Evolutionary conservation across 2,888 invertebrate genomes (phyloP), one percentile per base, ranked within the genome.

Genomic region (Lithophane leautieri): DNA sequence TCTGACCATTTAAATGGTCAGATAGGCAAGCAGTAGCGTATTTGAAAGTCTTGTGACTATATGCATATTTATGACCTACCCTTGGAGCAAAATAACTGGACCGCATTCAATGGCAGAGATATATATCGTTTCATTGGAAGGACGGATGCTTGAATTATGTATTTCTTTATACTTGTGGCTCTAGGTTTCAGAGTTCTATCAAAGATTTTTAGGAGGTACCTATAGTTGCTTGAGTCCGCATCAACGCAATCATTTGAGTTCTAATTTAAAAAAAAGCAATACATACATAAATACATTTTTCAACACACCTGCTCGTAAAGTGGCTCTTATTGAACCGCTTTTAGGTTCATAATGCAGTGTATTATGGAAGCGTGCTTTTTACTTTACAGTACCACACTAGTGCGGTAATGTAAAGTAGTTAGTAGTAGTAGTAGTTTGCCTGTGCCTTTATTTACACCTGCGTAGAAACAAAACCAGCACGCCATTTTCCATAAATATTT

Each of bases 21-120:
- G 1, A 61, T 22, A 7, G 7, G 1, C 8, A 40, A 58, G 11
- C 34, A 22, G 22, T 16, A 44, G 14, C 47, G 8, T 66, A 69
- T 79, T 82, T 82, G 54, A 82, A 78, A 78, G 78, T 79, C 60
- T 50, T 56, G 65, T 22, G 67, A 47, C n/a, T 47, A 14, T n/a
- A 82, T 78, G 83, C 83, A 66, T 83, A 78, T 83, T 40, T 56
- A 83, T 83, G 79, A 7, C 0, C 22, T 60, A 60, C 34, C 44
- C 62, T 42, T 34, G 12, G n/a, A 62, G 44, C 63, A 44, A 68
- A 83, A 70, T 79, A 70, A 70, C 83, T 82, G 79, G 50, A 83
- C 66, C 79, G 82, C 25, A 79, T 79, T 67, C 56, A 42, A 50
- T 34, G 47, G 69, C 47, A 60, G 47, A 63, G 44, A 76, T 82